A percentile compares a stretch with the other conserved stretches of the same genome.
Conservation (phyloP, 2,888 invertebrate species). For the Onchidella celtica region DNA sequence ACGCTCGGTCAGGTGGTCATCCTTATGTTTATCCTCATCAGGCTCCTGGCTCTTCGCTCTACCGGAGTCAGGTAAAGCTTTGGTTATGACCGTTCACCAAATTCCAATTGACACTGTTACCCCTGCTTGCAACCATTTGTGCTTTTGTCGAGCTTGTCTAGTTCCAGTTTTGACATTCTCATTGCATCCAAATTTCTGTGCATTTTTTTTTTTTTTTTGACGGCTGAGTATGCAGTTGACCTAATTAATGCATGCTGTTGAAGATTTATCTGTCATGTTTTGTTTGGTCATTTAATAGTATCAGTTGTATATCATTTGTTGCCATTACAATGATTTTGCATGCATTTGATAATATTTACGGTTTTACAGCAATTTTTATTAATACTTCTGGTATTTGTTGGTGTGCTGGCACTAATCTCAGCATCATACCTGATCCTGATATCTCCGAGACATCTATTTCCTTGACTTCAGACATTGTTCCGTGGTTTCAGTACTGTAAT, state of each 20-base stretch:
- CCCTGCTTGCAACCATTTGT: conserved; percentile 48
- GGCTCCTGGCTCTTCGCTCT: conserved; percentile 40
- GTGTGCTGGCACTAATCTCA: conserved; percentile 21
- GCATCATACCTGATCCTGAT: too few relatives aligned
- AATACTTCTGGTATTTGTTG: background rate
- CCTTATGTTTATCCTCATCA: conserved; percentile 31
- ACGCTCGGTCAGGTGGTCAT: conserved; percentile 27
- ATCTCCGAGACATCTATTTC: too few relatives aligned
- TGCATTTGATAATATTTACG: background rate
- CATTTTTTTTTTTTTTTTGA: background rate
- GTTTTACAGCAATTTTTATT: background rate
- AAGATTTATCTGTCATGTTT: conserved; percentile 7
- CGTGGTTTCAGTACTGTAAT: too few relatives aligned
- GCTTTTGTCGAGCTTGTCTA: conserved; percentile 40
- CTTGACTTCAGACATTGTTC: too few relatives aligned
- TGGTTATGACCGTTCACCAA: conserved; percentile 16
- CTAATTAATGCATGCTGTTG: conserved; percentile 26
- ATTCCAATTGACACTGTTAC: conserved; percentile 48
- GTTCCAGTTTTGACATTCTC: background rate
- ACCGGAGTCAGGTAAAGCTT: conserved; percentile 50
- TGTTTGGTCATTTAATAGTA: conserved; percentile 1
- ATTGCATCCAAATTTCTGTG: conserved; percentile 32
- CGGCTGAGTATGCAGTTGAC: conserved; percentile 11
- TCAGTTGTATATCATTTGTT: background rate
- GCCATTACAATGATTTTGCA: conserved; percentile 21